Conservation (phyloP, 2,888 invertebrate genomes). For the Hypsopygia costalis region DNA sequence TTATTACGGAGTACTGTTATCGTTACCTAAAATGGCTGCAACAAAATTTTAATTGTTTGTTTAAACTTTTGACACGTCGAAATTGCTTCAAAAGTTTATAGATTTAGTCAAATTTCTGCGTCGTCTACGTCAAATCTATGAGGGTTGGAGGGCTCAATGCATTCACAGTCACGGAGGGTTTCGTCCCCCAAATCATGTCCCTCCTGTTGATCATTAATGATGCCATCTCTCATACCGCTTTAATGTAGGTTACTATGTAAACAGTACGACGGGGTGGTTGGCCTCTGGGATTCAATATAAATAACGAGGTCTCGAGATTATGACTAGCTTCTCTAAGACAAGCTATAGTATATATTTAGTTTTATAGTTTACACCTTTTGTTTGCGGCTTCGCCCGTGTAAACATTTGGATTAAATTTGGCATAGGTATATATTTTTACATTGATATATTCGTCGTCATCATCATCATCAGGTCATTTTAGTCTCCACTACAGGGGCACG, state of each 20-base stretch:
- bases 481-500: too few species aligned
- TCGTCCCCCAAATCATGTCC: conserved; percentile 61
- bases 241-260: conserved; percentile 80
- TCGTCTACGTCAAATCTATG: conserved; percentile 33
- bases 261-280: conserved; percentile 61
- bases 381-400: too few species aligned
- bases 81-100: conserved; percentile 45
- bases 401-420: too few species aligned
- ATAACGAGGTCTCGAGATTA: neutral
- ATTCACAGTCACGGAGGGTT: conserved; percentile 74
- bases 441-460: too few species aligned
- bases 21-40: conserved; percentile 1
- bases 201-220: conserved; percentile 69
- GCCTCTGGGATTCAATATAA: conserved; percentile 34
- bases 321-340: too few species aligned
- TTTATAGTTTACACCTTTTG: too few species aligned
- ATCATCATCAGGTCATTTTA: too few species aligned
- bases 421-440: too few species aligned
- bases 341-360: too few species aligned
- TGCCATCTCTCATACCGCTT: conserved; percentile 67
- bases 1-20: too few species aligned
- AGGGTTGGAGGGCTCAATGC: conserved; percentile 49
- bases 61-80: conserved; percentile 39
- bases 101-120: conserved; percentile 34
- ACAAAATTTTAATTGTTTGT: conserved; percentile 20